Conservation (phyloP, 2,113 vertebrate genomes). For the Daubentonia madagascariensis region DNA sequence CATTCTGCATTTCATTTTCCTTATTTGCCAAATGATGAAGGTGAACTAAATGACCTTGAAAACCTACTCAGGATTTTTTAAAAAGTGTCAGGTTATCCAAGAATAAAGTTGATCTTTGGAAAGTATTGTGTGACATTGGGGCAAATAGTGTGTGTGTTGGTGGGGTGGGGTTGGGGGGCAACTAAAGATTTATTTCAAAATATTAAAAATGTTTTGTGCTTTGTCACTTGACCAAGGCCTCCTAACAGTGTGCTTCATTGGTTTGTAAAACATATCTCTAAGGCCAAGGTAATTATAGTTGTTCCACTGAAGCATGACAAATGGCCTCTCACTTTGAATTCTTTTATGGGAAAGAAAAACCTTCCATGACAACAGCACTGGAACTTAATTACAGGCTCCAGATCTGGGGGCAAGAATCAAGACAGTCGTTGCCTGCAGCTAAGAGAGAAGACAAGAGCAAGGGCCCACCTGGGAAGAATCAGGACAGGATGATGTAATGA, state of each 20-base stretch:
- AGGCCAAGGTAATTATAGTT: constrained; percentile 65
- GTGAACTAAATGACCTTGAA: constrained; percentile 21
- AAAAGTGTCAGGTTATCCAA: neutral
- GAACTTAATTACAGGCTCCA: constrained; percentile 64
- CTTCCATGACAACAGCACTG: constrained; percentile 57
- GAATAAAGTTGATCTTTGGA: neutral
- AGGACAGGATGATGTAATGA: neutral
- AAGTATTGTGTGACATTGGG: neutral
- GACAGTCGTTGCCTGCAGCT: neutral
- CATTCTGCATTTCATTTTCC: neutral
- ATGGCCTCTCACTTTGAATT: constrained; percentile 69
- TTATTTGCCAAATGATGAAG: constrained; percentile 7
- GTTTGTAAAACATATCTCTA: constrained; percentile 33
- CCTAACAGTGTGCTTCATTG: constrained; percentile 9
- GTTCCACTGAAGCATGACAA: constrained; percentile 60
- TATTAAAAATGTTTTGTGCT: constrained; percentile 13
- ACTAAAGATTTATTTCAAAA: neutral
- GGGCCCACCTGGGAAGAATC: neutral
- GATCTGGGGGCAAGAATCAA: neutral
- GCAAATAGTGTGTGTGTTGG: neutral
- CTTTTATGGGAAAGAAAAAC: constrained; percentile 57
- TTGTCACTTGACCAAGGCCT: neutral
- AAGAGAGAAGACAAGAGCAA: neutral
- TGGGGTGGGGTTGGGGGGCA: neutral
- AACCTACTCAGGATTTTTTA: neutral